Conservation (phyloP, 2,113 vertebrate genomes). For the Rhinopomastus cyanomelas region DNA sequence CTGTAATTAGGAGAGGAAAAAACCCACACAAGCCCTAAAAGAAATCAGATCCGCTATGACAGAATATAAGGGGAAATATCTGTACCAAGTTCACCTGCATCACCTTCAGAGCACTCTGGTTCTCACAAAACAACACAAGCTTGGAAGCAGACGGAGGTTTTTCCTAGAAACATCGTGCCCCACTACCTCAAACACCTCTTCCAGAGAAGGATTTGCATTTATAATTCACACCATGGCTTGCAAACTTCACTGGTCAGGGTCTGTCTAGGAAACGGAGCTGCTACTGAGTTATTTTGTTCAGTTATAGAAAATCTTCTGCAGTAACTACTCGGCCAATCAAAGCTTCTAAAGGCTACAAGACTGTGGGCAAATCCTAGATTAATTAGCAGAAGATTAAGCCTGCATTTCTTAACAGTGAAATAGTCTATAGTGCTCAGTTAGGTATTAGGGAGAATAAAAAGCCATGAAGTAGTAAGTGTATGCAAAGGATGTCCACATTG, state of each 20-base stretch:
- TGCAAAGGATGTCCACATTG: not conserved
- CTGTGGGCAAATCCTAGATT: not conserved
- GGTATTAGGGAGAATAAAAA: not conserved
- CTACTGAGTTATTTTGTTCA: not conserved
- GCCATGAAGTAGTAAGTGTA: not conserved
- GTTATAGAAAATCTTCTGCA: not conserved
- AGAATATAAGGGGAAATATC: constrained; percentile 32
- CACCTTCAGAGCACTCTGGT: not conserved
- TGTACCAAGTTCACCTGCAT: not conserved
- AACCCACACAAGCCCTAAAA: not conserved
- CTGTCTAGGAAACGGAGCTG: not conserved
- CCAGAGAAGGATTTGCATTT: not conserved
- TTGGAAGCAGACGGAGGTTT: not conserved
- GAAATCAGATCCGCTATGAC: not conserved
- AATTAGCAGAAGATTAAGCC: not conserved
- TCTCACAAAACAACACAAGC: not conserved
- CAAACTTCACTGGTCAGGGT: not conserved
- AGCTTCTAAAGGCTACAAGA: not conserved
- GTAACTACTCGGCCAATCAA: not conserved
- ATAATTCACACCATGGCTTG: fast-evolving
- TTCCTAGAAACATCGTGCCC: not conserved
- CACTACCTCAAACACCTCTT: not conserved
- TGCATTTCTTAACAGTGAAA: not conserved
- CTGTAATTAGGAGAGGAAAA: not conserved
- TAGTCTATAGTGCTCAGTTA: not conserved